A percentile compares a stretch with the other conserved stretches of the same genome.
Conservation (phyloP, 2,888 invertebrate genomes). For the Frankliniella intonsa region DNA sequence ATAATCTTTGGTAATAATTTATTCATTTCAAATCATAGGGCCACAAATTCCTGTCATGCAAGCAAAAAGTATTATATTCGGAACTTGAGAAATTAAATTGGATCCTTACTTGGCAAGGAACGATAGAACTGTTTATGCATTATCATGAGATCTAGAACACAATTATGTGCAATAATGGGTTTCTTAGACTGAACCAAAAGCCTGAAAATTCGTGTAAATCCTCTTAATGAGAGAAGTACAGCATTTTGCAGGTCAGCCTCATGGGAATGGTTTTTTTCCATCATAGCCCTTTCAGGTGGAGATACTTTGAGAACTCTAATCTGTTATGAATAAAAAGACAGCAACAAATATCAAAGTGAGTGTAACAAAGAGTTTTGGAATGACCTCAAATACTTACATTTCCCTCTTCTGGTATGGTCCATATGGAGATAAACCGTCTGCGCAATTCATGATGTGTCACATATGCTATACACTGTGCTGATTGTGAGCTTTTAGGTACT, state of each 20-base stretch:
- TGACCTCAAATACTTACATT: slow-evolving; percentile 36
- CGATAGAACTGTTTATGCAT: slow-evolving; percentile 67
- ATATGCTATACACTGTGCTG: slow-evolving; percentile 50
- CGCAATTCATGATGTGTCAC: slow-evolving; percentile 58
- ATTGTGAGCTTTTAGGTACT: slow-evolving; percentile 43
- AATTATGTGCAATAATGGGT: slow-evolving; percentile 73
- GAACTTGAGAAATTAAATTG: not conserved
- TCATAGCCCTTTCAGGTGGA: slow-evolving; percentile 41
- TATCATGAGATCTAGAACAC: slow-evolving; percentile 63
- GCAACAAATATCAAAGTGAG: not conserved
- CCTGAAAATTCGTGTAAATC: slow-evolving; percentile 64
- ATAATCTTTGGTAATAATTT: not conserved
- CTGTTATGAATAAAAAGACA: slow-evolving; percentile 36
- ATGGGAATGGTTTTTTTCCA: slow-evolving; percentile 41
- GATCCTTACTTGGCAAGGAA: slow-evolving; percentile 56
- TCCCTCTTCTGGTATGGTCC: slow-evolving; percentile 43
- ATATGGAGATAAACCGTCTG: slow-evolving; percentile 50
- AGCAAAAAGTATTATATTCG: slow-evolving; percentile 13
- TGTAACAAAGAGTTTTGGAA: not conserved
- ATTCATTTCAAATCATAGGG: not conserved
- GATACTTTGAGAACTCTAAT: slow-evolving; percentile 46
- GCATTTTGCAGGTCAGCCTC: slow-evolving; percentile 49
- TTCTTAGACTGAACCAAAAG: slow-evolving; percentile 57
- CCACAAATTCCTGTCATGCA: not conserved
- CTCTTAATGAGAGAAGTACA: slow-evolving; percentile 53